phyloP scores from a whole-genome alignment of 1,140 invertebrate species.

The Tenebrio molitor region DNA sequence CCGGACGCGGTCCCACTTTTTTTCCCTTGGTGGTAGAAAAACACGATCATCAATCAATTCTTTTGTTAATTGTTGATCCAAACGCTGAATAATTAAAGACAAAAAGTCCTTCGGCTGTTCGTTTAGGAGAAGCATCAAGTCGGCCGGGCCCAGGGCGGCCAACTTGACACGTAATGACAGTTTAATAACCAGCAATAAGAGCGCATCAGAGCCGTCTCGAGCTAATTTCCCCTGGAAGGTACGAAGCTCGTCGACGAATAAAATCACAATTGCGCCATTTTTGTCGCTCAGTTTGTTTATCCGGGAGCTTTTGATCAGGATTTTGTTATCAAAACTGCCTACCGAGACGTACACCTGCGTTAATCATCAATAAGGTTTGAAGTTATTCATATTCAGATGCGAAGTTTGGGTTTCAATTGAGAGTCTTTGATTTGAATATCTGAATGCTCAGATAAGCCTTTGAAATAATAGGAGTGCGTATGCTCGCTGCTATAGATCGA shows the following conservation, averaged over 20 bases:
- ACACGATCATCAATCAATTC: background rate
- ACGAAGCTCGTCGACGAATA: conserved; percentile 3
- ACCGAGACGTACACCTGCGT: conserved; percentile 39
- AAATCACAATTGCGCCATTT: conserved; percentile 27
- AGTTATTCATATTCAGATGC: conserved; percentile 47
- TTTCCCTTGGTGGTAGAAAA: background rate
- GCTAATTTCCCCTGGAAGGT: conserved; percentile 35
- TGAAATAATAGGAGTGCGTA: conserved; percentile 45
- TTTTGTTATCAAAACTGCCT: conserved; percentile 36
- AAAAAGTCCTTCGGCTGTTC: conserved; percentile 8
- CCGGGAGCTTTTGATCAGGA: too few species aligned
- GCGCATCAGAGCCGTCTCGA: conserved; percentile 31
- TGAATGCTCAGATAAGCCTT: conserved; percentile 45
- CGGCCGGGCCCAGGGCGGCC: conserved; percentile 29
- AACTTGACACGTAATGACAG: conserved; percentile 48
- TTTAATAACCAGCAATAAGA: conserved; percentile 50
- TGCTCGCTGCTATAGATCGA: conserved; percentile 34
- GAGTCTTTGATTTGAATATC: conserved; percentile 43
- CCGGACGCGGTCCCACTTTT: background rate
- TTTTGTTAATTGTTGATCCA: conserved; percentile 2
- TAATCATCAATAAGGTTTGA: conserved; percentile 48
- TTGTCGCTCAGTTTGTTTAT: too few species aligned
- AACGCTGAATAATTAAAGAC: background rate
- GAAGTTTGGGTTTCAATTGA: conserved; percentile 47
- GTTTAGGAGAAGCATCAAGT: conserved; percentile 10